Base-by-base conservation (phyloP, 2,113 vertebrate species). In the Papio anubis region DNA sequence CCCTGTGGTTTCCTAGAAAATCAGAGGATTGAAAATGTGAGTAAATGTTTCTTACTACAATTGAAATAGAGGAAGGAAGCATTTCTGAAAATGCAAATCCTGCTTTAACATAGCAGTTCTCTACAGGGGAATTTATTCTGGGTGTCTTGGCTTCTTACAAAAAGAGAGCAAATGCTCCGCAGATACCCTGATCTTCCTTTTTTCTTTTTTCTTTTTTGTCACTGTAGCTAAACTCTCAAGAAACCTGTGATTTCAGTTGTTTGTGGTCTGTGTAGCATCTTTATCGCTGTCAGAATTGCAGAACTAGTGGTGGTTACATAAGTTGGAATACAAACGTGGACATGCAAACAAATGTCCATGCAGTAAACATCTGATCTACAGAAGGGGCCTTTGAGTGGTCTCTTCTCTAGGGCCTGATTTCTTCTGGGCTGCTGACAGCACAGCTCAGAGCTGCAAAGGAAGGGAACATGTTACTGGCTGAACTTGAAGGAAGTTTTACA, bases 41-140 rank as follows among this genome's bases (percentile, higher is more conserved):
- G 79, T 93, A n/a, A 52, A 59, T 93, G 91, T 75, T 95, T 92
- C 32, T 48, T 87, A 90, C 61, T 50, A 90, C 43, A 40, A 57
- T n/a, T 55, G 43, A 95, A 73, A 35, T 79, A 75, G 8, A 45
- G 2, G 6, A 12, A 96, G 64, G 57, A 73, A 45, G 7, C 11
- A 40, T 88, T 92, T 57, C 38, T 90, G 30, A 89, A 96, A 84
- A 84, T 48, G 38, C 3, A 48, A 83, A 86, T 68, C 48, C 6
- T 23, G 17, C 87, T 88, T 70, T 88, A 86, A 70, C n/a, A 21
- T 72, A 50, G 5, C 64, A 79, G 66, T 27, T 92, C 6, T 80
- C 25, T 14, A 72, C 30, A 3, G 1, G 23, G 45, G 18, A 76
- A 91, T 17, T 90, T 88, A 11, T 20, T 64, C 73, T 78, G n/a